Base-by-base conservation (phyloP, 2,797 vertebrate genomes). In the Tympanoctomys barrerae region DNA sequence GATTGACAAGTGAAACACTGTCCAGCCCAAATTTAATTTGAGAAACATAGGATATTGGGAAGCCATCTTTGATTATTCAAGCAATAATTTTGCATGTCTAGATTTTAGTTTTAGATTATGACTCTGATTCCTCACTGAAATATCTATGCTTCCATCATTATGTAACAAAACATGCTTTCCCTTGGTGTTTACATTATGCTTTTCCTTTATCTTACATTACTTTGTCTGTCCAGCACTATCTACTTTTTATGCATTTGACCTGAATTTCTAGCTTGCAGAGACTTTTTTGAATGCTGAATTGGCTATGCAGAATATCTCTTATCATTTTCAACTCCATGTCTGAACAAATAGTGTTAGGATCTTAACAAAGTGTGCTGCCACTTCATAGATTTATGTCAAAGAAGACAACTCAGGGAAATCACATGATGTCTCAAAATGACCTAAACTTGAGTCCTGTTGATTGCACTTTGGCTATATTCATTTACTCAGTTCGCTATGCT, bases 401-500 rank as follows among this genome's bases (percentile, higher is more conserved):
- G 42, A 62, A 42, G 2, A 85, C 3, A 71, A 39, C 28, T 16
- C 28, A 24, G 19, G 11, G 52, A 89, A 92, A 66, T 59, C 83
- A 68, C 0, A 68, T 54, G 42, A 81, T 26, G 26, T 68, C 54
- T 96, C 64, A 78, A 92, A 95, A 81, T 61, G 52, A 84, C 82
- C 70, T 80, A 57, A 95, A 91, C 83, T 94, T 94, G 54, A 94
- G 39, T 2, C 22, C 71, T 61, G 8, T 62, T 89, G 57, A 88
- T 87, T 24, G 46, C 13, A 85, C 46, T 89, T 91, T 94, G 57
- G 62, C 57, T 94, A 62, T 62, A 66, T 70, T 86, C 16, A 78
- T 96, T 94, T 57, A 71, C 42, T 49, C 73, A 68, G 16, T 94
- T 89, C 90, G 46, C 82, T 21, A 26, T 89, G 73, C 91, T 94